phyloP scores from a whole-genome alignment of 2,888 invertebrate genomes.

The Agapetus fuscipes region DNA sequence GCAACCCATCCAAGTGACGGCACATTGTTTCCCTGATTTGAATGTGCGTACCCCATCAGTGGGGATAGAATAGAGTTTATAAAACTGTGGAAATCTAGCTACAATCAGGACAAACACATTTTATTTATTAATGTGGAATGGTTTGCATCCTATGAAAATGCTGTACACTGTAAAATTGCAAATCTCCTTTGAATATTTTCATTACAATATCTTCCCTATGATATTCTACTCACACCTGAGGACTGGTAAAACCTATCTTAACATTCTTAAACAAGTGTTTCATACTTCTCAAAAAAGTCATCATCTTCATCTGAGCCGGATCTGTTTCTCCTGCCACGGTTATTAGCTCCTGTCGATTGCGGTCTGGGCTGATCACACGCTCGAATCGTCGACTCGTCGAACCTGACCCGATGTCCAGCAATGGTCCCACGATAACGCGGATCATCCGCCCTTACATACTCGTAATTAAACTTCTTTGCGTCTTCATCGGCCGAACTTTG shows the following conservation, averaged over 20 bases:
- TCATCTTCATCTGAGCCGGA: conserved; percentile 36
- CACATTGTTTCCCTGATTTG: too few relatives aligned
- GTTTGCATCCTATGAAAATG: too few relatives aligned
- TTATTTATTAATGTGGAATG: too few relatives aligned
- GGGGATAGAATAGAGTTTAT: too few relatives aligned
- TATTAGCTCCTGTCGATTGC: neutral
- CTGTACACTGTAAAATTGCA: too few relatives aligned
- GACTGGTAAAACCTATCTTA: too few relatives aligned
- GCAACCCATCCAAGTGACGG: too few relatives aligned
- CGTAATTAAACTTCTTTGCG: conserved; percentile 7
- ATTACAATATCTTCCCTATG: conserved; percentile 2
- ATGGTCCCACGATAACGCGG: conserved; percentile 6
- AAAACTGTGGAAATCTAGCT: too few relatives aligned
- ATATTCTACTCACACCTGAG: too few relatives aligned
- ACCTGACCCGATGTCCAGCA: conserved; percentile 16
- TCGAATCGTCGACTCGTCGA: conserved; percentile 14
- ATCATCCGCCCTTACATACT: conserved; percentile 5
- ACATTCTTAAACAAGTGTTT: conserved; percentile 37
- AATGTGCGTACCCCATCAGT: too few relatives aligned
- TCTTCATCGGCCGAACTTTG: conserved; percentile 20
- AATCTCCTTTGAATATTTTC: conserved; percentile 1
- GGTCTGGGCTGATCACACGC: conserved; percentile 7
- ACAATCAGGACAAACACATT: too few relatives aligned
- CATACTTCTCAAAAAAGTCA: conserved; percentile 39
- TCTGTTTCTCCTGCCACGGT: conserved; percentile 1